Base-by-base conservation (phyloP, 2,888 invertebrate genomes). In the Chrysodeixis includens region DNA sequence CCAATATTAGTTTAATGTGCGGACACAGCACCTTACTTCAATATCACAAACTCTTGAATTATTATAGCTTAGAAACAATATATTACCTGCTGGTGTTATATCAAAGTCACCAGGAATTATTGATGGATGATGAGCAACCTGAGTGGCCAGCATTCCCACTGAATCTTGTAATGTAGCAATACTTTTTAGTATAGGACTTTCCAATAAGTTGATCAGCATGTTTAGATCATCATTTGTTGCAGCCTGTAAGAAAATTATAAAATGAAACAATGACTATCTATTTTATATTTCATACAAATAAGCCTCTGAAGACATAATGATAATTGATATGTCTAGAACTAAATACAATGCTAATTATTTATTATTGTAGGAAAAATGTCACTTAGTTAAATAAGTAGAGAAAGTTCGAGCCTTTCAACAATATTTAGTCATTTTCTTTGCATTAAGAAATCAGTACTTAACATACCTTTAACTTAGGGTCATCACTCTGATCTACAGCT, bases 51-150 rank as follows among this genome's bases (percentile, higher is more conserved):
- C 26, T 26, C n/a, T n/a, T n/a, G n/a, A n/a, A n/a, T n/a, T n/a
- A n/a, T n/a, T n/a, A n/a, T 26, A 26, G 26, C 2, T 26, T 14
- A 52, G 14, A 40, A 35, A 55, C 8, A 16, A 49, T 12, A 66
- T 18, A 51, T 54, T 88, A 85, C 98, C 98, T 78, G 97, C 97
- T 54, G 97, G 96, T 80, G 97, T 97, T 63, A 99, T 98, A 88
- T 99, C 98, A 92, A 99, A 99, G 90, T 99, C 99, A 58, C 97
- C 97, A 52, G 99, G 98, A 72, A 99, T 95, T 88, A 99, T 98
- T 20, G 98, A 98, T 14, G 99, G 99, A 93, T 99, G 99, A 84
- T 98, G 98, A 49, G 97, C 97, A 63, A 98, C 96, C 92, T 98
- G 98, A 30, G 97, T 97, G 75, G 98, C 98, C 62, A 99, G 94